phyloP scores from a whole-genome alignment of 2,113 vertebrate species.

The Pygathrix nemaeus region DNA sequence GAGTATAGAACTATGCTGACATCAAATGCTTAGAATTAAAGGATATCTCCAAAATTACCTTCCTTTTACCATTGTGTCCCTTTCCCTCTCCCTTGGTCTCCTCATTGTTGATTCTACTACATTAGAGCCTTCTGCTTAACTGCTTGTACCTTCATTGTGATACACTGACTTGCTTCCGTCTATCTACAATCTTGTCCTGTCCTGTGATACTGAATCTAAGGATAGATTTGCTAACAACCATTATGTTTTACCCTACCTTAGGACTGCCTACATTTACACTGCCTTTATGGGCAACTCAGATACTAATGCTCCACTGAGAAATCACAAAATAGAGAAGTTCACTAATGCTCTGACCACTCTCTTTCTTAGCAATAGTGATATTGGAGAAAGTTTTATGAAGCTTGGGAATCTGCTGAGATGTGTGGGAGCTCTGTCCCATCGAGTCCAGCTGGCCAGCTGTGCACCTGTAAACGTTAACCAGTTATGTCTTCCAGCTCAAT shows the following conservation, averaged over 20 bases:
- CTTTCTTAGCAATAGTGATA: not conserved
- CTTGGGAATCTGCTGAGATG: conserved; percentile 15
- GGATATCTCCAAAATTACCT: not conserved
- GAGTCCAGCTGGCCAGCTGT: not conserved
- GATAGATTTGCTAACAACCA: not conserved
- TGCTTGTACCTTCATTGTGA: not conserved
- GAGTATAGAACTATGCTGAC: not conserved
- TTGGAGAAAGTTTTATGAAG: not conserved
- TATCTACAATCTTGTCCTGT: not conserved
- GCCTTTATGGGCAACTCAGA: not conserved
- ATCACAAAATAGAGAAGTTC: not conserved
- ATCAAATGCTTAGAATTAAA: not conserved
- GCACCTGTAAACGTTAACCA: not conserved
- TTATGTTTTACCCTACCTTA: not conserved
- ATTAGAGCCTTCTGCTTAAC: not conserved
- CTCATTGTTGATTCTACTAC: not conserved
- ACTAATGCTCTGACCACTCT: not conserved
- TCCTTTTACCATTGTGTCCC: not conserved
- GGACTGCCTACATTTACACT: not conserved
- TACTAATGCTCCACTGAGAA: not conserved
- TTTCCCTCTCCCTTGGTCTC: not conserved
- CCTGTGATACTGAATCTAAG: conserved; percentile 10
- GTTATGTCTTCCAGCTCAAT: not conserved
- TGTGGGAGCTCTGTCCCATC: not conserved
- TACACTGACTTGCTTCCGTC: not conserved